Conservation (phyloP, 2,113 vertebrate species). For the Mola mola region DNA sequence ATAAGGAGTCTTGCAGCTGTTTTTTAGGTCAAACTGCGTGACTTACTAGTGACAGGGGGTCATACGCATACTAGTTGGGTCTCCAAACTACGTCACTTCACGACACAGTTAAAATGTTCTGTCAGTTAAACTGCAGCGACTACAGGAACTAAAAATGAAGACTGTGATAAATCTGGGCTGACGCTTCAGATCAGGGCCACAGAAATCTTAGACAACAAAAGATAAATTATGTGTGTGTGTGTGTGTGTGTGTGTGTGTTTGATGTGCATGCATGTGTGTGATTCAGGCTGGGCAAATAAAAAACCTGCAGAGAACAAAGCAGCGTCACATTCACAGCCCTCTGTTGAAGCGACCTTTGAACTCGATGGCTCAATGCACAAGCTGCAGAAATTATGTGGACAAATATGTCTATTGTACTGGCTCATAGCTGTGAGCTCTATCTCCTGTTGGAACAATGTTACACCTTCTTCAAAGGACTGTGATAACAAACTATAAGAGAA, state of each 20-base stretch:
- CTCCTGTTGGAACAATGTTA: neutral
- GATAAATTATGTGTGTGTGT: neutral
- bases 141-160: neutral
- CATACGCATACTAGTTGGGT: too few relatives aligned
- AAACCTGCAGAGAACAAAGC: constrained; percentile 54
- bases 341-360: constrained; percentile 53
- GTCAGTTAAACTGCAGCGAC: neutral
- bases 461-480: neutral
- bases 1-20: too few relatives aligned
- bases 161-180: too few relatives aligned
- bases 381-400: neutral
- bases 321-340: constrained; percentile 42
- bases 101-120: too few relatives aligned
- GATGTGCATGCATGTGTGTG: constrained; percentile 49
- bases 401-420: neutral
- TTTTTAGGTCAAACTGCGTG: too few relatives aligned
- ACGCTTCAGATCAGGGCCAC: too few relatives aligned
- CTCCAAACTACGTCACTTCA: too few relatives aligned
- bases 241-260: constrained; percentile 14
- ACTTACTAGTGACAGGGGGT: too few relatives aligned
- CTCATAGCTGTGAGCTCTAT: too few relatives aligned
- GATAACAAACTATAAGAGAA: neutral
- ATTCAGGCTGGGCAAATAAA: constrained; percentile 26
- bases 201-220: neutral
- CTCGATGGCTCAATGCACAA: neutral